phyloP scores from a whole-genome alignment of 1,140 invertebrate genomes.

The Sminthurinus signatus region DNA sequence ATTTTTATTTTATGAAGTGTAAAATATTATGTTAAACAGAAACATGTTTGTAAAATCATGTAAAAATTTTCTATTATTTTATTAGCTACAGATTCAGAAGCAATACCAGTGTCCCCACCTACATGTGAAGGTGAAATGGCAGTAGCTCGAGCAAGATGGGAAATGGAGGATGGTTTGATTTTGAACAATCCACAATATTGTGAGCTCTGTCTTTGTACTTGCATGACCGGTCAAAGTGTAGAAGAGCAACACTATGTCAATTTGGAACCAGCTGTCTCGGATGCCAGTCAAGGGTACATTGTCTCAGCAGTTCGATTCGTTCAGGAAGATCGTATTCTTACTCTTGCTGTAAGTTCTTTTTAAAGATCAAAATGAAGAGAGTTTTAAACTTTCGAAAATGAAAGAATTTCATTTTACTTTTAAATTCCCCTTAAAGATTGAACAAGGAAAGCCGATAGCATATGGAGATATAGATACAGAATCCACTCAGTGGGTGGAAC shows the following conservation, averaged over 20 bases:
- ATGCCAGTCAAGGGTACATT: background rate
- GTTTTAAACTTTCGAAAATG: too few species aligned
- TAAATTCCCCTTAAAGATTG: slow-evolving; percentile 4
- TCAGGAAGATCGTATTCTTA: background rate
- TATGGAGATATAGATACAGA: background rate
- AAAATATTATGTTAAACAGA: too few species aligned
- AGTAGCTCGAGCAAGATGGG: slow-evolving; percentile 17
- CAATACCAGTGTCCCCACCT: too few species aligned
- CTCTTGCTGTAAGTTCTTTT: background rate
- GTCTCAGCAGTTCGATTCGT: slow-evolving; percentile 1
- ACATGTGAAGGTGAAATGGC: background rate
- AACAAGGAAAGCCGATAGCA: slow-evolving; percentile 2
- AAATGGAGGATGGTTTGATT: slow-evolving; percentile 21
- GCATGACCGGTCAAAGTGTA: slow-evolving; percentile 9
- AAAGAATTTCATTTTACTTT: too few species aligned
- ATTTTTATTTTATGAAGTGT: background rate
- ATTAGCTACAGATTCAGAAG: too few species aligned
- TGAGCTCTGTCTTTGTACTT: slow-evolving; percentile 26
- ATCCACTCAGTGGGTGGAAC: background rate
- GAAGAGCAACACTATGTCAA: slow-evolving; percentile 14
- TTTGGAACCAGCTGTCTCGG: background rate
- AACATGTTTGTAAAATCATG: background rate
- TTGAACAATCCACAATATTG: slow-evolving; percentile 15
- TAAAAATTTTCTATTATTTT: too few species aligned
- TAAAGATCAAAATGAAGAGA: too few species aligned